Base-by-base conservation (phyloP, 2,113 vertebrate species). In the Zapus hudsonius region DNA sequence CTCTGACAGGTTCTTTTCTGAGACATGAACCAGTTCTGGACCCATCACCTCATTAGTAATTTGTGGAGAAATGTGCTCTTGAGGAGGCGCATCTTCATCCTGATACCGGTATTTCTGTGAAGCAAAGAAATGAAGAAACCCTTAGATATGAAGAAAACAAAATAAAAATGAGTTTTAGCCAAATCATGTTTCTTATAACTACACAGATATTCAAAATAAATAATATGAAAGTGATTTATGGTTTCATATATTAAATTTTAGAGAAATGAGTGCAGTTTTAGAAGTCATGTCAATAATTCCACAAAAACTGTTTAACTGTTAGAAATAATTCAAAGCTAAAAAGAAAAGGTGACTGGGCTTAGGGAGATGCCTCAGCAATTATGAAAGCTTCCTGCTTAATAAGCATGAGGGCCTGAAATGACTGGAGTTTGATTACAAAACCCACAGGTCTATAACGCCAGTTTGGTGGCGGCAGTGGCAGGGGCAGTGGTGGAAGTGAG, bases 1-100 rank as follows among this genome's bases (percentile, higher is more conserved):
- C 97, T 99, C 99, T 31, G 99, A 99, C 10, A 99, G 97, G 96
- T 98, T 99, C 98, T 99, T 99, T 97, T 99, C 99, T 0, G 99
- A 99, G 25, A 99, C 98, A 44, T 99, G 99, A 95, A 99, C 99
- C 91, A 99, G 97, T 97, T 99, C 99, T 0, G 99, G 98, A n/a
- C 98, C 99, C 0, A 96, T 98, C 74, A 96, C 97, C 92, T 99
- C 99, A 93, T 97, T 98, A 1, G 98, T 97, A 91, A 99, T 98
- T 97, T 98, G 99, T 1, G 99, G 99, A 7, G 99, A 99, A 97
- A 98, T 98, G 92, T 98, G 98, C 74, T 99, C 99, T 96, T 98
- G 99, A 2, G 98, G 98, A 81, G 98, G 98, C 31, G 98, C 97
- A 83, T 99, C 99, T 97, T 99, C 99, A 98, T 99, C 99, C 70